Percentiles rank a stretch among this genome's conserved stretches.
Evolutionary conservation across 2,797 vertebrate species (phyloP).

Genomic region (Agapornis canus): DNA sequence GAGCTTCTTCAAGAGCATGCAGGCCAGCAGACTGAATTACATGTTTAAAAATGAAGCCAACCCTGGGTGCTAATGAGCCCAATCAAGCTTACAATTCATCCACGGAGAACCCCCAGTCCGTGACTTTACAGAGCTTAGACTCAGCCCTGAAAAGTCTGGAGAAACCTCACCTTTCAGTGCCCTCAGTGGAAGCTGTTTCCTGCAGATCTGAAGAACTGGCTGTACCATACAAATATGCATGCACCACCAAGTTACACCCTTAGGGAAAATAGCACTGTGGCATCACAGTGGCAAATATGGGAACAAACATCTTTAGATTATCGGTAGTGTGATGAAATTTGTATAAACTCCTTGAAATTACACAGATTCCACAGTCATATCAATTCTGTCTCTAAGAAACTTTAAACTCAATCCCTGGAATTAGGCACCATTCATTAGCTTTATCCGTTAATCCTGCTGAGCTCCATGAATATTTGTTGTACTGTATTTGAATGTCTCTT

Average conservation of each 20-base stretch:
- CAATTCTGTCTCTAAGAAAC: background rate
- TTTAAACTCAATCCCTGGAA: background rate
- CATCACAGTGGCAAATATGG: fast-evolving
- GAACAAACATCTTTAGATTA: background rate
- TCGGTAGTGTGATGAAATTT: background rate
- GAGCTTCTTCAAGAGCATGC: background rate
- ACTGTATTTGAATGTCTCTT: background rate
- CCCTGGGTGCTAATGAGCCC: background rate
- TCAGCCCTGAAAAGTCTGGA: background rate
- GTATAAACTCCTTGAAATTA: background rate
- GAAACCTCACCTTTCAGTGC: background rate
- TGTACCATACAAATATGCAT: fast-evolving
- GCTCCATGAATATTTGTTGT: background rate
- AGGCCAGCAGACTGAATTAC: background rate
- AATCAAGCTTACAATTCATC: background rate
- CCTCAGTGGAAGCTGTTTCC: fast-evolving
- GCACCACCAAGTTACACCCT: fast-evolving
- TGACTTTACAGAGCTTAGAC: background rate
- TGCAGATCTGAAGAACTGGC: background rate
- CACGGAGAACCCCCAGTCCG: background rate
- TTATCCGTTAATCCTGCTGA: background rate
- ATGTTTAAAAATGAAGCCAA: background rate
- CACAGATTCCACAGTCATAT: background rate
- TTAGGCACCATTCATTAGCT: background rate
- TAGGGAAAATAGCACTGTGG: background rate